Evolutionary conservation across 2,888 invertebrate species (phyloP), one percentile per base, ranked within the genome.

Genomic region (Rhingia rostrata): DNA sequence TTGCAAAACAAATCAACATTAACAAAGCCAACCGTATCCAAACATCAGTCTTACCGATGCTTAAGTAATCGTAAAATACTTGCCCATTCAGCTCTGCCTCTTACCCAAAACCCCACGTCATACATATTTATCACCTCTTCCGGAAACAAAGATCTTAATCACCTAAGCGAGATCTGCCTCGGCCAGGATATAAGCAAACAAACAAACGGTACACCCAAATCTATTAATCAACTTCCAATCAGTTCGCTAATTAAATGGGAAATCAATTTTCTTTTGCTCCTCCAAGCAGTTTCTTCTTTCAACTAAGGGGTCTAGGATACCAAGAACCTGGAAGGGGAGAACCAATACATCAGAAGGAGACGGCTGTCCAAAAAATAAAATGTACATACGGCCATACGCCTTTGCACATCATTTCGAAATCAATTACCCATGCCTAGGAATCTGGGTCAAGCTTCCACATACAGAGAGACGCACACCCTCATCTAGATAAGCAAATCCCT

Each of bases 161-260:
- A 74, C 22, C 56, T 43, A 33, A 45, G 22, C 47, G 32, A 37
- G 22, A 22, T 22, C 22, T 22, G 22, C 22, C 22, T 54, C 33
- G 12, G 14, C 63, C 54, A 39, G 12, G 30, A 10, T 47, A 47
- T 30, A 30, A 7, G 2, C 30, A 37, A 4, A n/a, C 37, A 45
- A 12, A 12, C 41, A 64, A 51, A 58, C 69, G 37, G 39, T 43
- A 64, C 41, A 64, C 35, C 58, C 58, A 51, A 64, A 70, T 64
- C 70, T 56, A 70, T 72, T 78, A 70, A 78, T 78, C 78, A 70
- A 72, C 69, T 61, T 77, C 67, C 77, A 77, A 77, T 77, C 77
- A 77, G 67, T 64, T 58, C 70, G 78, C 78, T 78, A 64, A 78
- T 78, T 78, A 78, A 78, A 78, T 78, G 70, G 51, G 63, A 78